Evolutionary conservation across 2,888 invertebrate genomes (phyloP).

Genomic region (Hypolimnas misippus): DNA sequence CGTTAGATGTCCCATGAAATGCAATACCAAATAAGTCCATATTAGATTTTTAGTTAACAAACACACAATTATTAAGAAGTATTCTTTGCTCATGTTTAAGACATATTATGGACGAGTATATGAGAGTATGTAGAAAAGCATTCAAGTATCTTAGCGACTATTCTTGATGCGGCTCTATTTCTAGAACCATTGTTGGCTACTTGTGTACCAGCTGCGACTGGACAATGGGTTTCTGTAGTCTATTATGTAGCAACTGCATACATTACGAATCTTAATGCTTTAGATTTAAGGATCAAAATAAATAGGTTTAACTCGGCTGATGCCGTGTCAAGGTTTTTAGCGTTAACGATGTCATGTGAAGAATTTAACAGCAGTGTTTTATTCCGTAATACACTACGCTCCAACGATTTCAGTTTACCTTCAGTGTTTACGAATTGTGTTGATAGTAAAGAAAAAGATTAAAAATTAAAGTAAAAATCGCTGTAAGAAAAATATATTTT

Average conservation of each 20-base stretch:
- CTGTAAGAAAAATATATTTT: no score
- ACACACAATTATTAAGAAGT: no score
- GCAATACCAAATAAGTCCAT: no score
- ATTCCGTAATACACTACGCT: conserved; percentile 9
- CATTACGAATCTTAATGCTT: conserved; percentile 2
- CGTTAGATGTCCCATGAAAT: no score
- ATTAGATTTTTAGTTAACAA: no score
- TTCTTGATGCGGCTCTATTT: conserved; percentile 11
- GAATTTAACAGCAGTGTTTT: conserved; percentile 21
- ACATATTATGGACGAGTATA: no score
- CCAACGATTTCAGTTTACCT: not conserved
- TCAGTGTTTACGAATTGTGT: no score
- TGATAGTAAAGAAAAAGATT: no score
- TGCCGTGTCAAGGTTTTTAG: conserved; percentile 30
- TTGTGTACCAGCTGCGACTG: conserved; percentile 14
- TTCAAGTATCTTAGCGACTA: not conserved
- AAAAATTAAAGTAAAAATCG: no score
- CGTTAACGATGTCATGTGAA: conserved; percentile 32
- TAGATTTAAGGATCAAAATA: conserved; percentile 18
- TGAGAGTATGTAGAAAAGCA: not conserved
- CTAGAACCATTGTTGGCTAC: conserved; percentile 33
- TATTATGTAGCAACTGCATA: conserved; percentile 10
- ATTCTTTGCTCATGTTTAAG: no score
- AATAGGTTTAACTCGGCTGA: conserved; percentile 9
- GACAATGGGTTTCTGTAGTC: conserved; percentile 29